A percentile compares a stretch with the other conserved stretches of the same genome.
Conservation (phyloP, 2,113 vertebrate genomes). For the Carollia perspicillata region DNA sequence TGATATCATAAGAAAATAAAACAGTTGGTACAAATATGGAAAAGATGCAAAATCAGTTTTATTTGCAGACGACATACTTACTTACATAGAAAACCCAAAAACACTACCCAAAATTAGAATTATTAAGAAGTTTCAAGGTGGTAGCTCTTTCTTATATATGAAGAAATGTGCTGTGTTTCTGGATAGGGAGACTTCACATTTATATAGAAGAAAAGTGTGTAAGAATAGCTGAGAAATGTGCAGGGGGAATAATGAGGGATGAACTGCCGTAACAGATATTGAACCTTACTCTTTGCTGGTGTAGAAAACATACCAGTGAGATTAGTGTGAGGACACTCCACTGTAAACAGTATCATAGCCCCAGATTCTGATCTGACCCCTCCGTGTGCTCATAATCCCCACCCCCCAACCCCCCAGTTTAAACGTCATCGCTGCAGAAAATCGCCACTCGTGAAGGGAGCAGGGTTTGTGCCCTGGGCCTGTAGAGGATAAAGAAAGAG, state of each 20-base stretch:
- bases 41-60: background rate
- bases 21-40: background rate
- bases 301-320: background rate
- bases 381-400: background rate
- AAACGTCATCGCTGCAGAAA: background rate
- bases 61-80: background rate
- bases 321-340: background rate
- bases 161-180: background rate
- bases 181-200: background rate
- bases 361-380: background rate
- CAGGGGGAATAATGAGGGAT: background rate
- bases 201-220: background rate
- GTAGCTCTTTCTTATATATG: background rate
- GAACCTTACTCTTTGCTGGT: background rate
- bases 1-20: background rate
- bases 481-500: background rate
- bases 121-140: background rate
- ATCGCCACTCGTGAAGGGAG: background rate
- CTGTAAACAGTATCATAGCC: background rate
- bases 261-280: background rate
- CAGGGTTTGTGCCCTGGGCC: background rate
- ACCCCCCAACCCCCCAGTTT: background rate
- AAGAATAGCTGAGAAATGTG: background rate
- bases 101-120: background rate
- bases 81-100: conserved; percentile 9